These are phyloP conservation scores for Eucera pruinosa DNA, from an alignment of 2,888 invertebrate genomes.

Conservation along the genomic window DNA sequence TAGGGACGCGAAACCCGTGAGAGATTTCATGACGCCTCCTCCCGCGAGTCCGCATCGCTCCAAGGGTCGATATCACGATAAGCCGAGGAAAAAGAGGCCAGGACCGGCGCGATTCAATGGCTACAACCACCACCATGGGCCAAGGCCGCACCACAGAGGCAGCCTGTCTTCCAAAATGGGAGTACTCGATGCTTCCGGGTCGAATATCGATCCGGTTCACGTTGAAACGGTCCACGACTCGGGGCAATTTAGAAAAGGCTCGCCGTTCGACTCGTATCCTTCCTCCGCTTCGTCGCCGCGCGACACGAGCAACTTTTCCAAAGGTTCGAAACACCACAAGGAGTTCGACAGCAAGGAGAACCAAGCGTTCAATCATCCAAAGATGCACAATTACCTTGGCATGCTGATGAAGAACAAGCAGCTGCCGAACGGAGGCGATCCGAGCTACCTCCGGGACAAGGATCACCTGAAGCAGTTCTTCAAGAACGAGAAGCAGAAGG, in stretches of 20 bases:
- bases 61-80: constrained; percentile 77
- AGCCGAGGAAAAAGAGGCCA: constrained; percentile 75
- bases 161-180: constrained; percentile 60
- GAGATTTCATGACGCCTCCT: constrained; percentile 80
- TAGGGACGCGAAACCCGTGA: constrained; percentile 37
- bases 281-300: constrained; percentile 72
- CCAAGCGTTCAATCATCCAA: constrained; percentile 79
- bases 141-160: constrained; percentile 65
- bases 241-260: constrained; percentile 55
- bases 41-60: constrained; percentile 69
- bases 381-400: constrained; percentile 80
- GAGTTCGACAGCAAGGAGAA: constrained; percentile 62
- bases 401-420: constrained; percentile 82
- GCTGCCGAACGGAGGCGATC: constrained; percentile 72
- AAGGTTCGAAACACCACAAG: neutral
- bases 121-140: constrained; percentile 39
- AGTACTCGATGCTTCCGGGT: constrained; percentile 70
- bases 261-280: constrained; percentile 65
- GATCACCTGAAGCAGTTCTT: constrained; percentile 71
- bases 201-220: constrained; percentile 54
- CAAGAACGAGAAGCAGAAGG: constrained; percentile 72
- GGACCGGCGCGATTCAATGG: constrained; percentile 40
- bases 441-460: constrained; percentile 68
- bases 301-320: constrained; percentile 50
- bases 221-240: constrained; percentile 31